These are phyloP conservation scores for Pinctada fucata DNA, from an alignment of 2,888 invertebrate species.

Conservation along the genomic window DNA sequence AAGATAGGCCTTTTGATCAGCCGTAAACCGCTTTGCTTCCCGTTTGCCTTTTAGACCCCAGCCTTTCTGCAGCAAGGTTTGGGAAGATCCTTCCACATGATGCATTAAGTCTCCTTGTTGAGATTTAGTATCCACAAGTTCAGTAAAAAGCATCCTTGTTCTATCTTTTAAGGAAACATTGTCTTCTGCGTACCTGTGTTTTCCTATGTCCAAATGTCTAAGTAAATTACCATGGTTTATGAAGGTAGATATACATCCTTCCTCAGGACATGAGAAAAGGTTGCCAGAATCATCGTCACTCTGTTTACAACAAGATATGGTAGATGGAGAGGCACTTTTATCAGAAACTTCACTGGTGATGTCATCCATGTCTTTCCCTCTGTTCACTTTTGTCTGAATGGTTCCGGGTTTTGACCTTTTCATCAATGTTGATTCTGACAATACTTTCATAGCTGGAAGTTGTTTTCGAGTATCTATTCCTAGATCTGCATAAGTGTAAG, in stretches of 20 bases:
- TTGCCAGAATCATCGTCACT: background rate
- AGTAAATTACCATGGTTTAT: slow-evolving; percentile 4
- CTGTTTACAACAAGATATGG: background rate
- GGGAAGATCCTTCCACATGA: background rate
- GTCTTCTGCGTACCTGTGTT: slow-evolving; percentile 1
- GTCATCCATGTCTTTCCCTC: background rate
- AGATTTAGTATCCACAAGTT: slow-evolving; percentile 10
- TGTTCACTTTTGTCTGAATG: background rate
- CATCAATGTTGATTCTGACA: background rate
- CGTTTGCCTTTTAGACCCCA: slow-evolving; percentile 22
- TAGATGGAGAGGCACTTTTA: background rate
- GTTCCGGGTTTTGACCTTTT: background rate
- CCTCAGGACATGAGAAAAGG: slow-evolving; percentile 17
- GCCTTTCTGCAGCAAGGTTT: slow-evolving; percentile 17
- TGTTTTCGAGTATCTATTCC: no score
- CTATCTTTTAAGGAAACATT: slow-evolving; percentile 8
- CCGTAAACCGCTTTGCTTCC: slow-evolving; percentile 15
- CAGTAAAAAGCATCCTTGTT: slow-evolving; percentile 6
- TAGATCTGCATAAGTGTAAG: slow-evolving; percentile 6
- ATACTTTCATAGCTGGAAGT: background rate
- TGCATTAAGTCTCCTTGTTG: background rate
- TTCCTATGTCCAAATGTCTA: slow-evolving; percentile 3
- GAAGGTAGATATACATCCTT: slow-evolving; percentile 11
- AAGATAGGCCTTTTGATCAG: slow-evolving; percentile 18
- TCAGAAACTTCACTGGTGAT: background rate